Conservation (phyloP, 2,888 invertebrate genomes). For the Synergus japonicus region DNA sequence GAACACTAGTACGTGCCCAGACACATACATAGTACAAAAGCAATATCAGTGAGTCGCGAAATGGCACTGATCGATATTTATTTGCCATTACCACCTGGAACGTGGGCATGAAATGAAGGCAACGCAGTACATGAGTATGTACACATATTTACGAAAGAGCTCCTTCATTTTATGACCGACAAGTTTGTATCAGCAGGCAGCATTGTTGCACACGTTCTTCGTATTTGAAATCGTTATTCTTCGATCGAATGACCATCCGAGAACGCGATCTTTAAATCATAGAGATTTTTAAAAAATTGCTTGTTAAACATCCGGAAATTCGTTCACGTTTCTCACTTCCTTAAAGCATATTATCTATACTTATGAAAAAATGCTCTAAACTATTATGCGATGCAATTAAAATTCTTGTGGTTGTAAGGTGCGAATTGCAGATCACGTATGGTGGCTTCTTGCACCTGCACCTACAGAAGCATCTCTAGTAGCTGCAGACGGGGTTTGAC, state of each 20-base stretch:
- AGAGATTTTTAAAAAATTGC: not conserved
- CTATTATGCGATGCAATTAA: not conserved
- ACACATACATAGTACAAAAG: not conserved
- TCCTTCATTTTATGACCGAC: slow-evolving; percentile 30
- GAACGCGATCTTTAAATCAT: not conserved
- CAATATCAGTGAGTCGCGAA: slow-evolving; percentile 13
- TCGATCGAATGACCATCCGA: not conserved
- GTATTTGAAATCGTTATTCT: not conserved
- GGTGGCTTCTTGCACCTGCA: slow-evolving; percentile 26
- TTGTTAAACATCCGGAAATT: too few relatives aligned
- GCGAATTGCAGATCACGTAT: not conserved
- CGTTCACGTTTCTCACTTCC: too few relatives aligned
- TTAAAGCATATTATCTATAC: too few relatives aligned
- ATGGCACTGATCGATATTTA: slow-evolving; percentile 31
- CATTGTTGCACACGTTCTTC: not conserved
- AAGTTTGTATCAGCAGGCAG: slow-evolving; percentile 6
- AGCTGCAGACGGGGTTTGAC: slow-evolving; percentile 12
- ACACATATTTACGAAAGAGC: slow-evolving; percentile 17
- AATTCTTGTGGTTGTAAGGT: not conserved
- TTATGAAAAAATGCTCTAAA: too few relatives aligned
- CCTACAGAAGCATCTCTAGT: slow-evolving; percentile 19
- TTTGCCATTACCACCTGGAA: slow-evolving; percentile 30
- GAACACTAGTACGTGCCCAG: not conserved
- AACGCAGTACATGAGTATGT: slow-evolving; percentile 14
- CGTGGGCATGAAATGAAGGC: slow-evolving; percentile 8